These are phyloP conservation scores for Australoheros facetus DNA, from an alignment of 2,797 vertebrate species.

Conservation along the genomic window DNA sequence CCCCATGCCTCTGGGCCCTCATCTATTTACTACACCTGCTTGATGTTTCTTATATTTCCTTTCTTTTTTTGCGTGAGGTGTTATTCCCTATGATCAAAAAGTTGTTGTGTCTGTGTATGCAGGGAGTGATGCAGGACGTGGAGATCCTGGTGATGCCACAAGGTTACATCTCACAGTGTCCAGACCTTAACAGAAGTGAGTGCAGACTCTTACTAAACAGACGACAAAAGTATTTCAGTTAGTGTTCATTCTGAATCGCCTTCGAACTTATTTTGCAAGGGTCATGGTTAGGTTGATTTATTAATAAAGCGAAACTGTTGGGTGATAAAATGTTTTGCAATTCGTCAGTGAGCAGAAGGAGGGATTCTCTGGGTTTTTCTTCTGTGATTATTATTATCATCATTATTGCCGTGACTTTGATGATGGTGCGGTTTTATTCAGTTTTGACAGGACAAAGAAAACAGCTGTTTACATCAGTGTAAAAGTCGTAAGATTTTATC, in stretches of 20 bases:
- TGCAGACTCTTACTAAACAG: constrained; percentile 41
- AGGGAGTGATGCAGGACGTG: constrained; percentile 98
- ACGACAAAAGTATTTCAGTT: not conserved
- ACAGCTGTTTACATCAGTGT: not conserved
- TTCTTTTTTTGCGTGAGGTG: not conserved
- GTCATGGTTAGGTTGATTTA: not conserved
- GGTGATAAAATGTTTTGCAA: not conserved
- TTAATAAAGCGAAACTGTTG: not conserved
- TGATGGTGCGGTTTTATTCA: not conserved
- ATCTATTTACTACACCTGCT: constrained; percentile 22
- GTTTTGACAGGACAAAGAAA: not conserved
- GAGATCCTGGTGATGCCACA: constrained; percentile 97
- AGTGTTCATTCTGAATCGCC: not conserved
- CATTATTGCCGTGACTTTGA: not conserved
- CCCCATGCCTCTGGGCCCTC: not conserved
- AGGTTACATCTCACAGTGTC: constrained; percentile 97
- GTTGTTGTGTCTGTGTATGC: constrained; percentile 36
- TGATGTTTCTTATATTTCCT: constrained; percentile 8
- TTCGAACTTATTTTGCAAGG: not conserved
- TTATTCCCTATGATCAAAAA: constrained; percentile 13
- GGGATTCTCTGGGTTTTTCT: not conserved
- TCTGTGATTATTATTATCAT: not conserved
- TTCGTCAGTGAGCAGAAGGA: not conserved
- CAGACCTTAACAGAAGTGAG: constrained; percentile 99
- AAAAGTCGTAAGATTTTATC: not conserved